These are phyloP conservation scores for Anthophora plumipes DNA, from an alignment of 2,888 invertebrate species.

Conservation along the genomic window DNA sequence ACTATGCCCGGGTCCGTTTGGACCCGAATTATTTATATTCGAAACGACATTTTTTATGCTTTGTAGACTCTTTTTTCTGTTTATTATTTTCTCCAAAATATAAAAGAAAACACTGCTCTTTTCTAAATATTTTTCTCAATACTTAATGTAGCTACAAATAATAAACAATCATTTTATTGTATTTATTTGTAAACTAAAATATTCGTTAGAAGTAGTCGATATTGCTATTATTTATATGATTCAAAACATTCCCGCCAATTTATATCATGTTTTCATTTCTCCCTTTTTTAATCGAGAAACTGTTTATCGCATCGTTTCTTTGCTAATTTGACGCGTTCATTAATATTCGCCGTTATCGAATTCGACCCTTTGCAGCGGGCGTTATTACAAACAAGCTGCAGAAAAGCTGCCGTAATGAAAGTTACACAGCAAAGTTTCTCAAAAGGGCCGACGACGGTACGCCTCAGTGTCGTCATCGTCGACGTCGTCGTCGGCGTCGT, in stretches of 20 bases:
- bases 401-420: constrained; percentile 10
- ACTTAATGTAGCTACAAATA: too few species aligned
- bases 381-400: constrained; percentile 2
- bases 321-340: neutral
- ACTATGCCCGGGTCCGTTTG: too few species aligned
- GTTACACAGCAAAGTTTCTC: constrained; percentile 12
- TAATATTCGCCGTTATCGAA: constrained; percentile 1
- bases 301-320: neutral
- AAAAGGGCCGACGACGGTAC: neutral
- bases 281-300: neutral
- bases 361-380: neutral
- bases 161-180: too few species aligned
- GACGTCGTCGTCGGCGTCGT: neutral
- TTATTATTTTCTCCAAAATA: too few species aligned
- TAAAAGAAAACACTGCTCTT: too few species aligned
- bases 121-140: too few species aligned
- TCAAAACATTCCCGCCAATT: neutral
- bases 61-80: too few species aligned
- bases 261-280: neutral
- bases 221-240: neutral
- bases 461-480: neutral
- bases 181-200: too few species aligned
- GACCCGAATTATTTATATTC: too few species aligned
- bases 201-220: neutral
- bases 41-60: too few species aligned